Evolutionary conservation across 1,140 invertebrate species (phyloP).

Genomic region (Bombus picipes): DNA sequence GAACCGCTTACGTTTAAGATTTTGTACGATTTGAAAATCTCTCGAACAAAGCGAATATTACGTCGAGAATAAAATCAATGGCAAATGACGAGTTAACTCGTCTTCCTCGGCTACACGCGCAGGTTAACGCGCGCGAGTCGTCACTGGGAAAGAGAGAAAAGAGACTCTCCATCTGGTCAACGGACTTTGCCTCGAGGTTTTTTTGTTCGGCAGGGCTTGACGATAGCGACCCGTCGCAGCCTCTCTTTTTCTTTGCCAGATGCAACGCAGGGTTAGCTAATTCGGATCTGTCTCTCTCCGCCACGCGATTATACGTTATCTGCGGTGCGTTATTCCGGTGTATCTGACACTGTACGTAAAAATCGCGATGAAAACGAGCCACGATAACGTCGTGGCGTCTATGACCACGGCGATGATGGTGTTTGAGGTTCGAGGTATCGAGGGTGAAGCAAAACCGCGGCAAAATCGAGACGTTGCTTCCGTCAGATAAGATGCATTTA

Average conservation of each 20-base stretch:
- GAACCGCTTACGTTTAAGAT: no score
- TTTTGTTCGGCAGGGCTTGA: constrained; percentile 51
- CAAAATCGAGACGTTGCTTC: constrained; percentile 51
- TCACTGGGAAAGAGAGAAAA: constrained; percentile 27
- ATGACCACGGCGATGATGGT: background rate
- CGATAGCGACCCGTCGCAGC: constrained; percentile 60
- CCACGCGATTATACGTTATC: constrained; percentile 12
- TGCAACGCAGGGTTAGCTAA: constrained; percentile 67
- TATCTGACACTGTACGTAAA: constrained; percentile 43
- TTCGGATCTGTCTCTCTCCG: constrained; percentile 49
- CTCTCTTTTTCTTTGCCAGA: constrained; percentile 68
- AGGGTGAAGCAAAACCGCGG: background rate
- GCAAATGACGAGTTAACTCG: background rate
- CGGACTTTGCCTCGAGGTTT: constrained; percentile 67
- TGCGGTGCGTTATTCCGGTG: constrained; percentile 29
- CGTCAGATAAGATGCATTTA: constrained; percentile 65
- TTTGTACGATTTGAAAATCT: no score
- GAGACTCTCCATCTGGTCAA: constrained; percentile 73
- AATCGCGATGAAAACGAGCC: background rate
- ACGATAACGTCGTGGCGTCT: background rate
- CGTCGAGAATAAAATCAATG: background rate
- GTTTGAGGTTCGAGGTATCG: background rate
- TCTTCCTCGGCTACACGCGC: background rate
- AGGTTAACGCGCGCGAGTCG: constrained; percentile 33
- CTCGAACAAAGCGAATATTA: background rate